These are phyloP conservation scores for Pristionchus entomophagus DNA, from an alignment of 2,888 invertebrate genomes.

Conservation along the genomic window DNA sequence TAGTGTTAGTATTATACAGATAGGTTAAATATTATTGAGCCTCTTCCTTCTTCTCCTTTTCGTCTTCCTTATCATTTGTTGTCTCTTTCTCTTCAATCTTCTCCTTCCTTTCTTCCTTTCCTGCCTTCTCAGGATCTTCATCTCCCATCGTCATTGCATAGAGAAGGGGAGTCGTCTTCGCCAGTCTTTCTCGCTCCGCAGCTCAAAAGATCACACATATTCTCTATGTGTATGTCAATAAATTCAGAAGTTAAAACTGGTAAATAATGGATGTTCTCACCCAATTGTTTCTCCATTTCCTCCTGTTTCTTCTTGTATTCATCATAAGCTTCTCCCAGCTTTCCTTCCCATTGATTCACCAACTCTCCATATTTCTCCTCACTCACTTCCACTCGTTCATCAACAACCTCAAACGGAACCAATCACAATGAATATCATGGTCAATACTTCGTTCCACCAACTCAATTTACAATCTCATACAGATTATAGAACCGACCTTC, in stretches of 20 bases:
- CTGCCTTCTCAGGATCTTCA: conserved; percentile 41
- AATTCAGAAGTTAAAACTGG: no score
- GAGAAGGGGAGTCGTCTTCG: conserved; percentile 47
- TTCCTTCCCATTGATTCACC: conserved; percentile 47
- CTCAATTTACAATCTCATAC: background rate
- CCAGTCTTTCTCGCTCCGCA: conserved; percentile 25
- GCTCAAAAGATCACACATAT: conserved; percentile 42
- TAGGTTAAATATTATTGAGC: background rate
- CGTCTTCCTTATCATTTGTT: background rate
- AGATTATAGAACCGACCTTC: background rate
- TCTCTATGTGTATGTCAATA: background rate
- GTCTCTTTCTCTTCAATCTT: conserved; percentile 30
- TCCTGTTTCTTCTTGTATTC: conserved; percentile 48
- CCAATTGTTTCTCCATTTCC: conserved; percentile 20
- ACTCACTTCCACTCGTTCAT: conserved; percentile 39
- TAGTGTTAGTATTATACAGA: background rate
- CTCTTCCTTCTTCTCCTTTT: conserved; percentile 13
- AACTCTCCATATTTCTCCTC: conserved; percentile 45
- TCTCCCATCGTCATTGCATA: conserved; percentile 49
- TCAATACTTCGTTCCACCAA: no score
- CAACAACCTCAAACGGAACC: background rate
- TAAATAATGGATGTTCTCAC: background rate
- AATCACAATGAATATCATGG: no score
- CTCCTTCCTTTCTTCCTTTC: conserved; percentile 37
- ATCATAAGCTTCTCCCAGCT: conserved; percentile 44